A percentile compares a stretch with the other conserved stretches of the same genome.
These are phyloP conservation scores for Chaetodon auriga DNA, from an alignment of 2,113 vertebrate genomes.

Conservation along the genomic window DNA sequence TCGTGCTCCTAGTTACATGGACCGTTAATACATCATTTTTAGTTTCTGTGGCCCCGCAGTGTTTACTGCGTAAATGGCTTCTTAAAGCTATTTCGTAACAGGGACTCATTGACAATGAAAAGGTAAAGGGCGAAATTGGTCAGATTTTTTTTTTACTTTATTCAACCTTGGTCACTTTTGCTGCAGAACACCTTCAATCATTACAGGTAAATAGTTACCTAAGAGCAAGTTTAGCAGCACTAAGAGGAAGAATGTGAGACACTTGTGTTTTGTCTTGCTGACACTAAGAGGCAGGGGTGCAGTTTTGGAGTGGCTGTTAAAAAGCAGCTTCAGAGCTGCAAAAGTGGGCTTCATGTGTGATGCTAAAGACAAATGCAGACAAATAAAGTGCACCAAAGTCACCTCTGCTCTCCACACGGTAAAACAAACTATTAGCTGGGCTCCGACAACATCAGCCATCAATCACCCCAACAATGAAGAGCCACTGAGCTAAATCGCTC, in stretches of 20 bases:
- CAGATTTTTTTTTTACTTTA: not conserved
- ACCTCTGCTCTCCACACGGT: slow-evolving; percentile 51
- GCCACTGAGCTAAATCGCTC: slow-evolving; percentile 57
- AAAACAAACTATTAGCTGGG: slow-evolving; percentile 63
- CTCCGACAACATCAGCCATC: slow-evolving; percentile 49
- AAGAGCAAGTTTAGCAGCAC: not conserved
- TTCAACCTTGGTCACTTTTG: not conserved
- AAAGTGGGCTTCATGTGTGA: slow-evolving; percentile 38
- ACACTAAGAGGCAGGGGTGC: not conserved
- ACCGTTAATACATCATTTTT: not conserved
- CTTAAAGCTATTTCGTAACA: not conserved
- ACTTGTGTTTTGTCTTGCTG: slow-evolving; percentile 26
- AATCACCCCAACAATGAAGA: slow-evolving; percentile 57
- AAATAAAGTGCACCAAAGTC: slow-evolving; percentile 62
- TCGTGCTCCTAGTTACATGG: not conserved
- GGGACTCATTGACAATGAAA: not conserved
- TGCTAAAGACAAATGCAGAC: slow-evolving; percentile 8
- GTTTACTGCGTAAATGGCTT: not conserved
- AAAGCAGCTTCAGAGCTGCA: too few relatives aligned
- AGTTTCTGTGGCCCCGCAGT: not conserved
- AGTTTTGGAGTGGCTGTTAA: slow-evolving; percentile 7
- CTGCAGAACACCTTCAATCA: not conserved
- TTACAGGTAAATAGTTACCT: not conserved
- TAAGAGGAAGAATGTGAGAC: not conserved
- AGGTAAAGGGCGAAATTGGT: not conserved